Percentiles rank a stretch among this genome's conserved stretches.
These are phyloP conservation scores for Anthonomus grandis DNA, from an alignment of 1,140 invertebrate genomes.

Conservation along the genomic window DNA sequence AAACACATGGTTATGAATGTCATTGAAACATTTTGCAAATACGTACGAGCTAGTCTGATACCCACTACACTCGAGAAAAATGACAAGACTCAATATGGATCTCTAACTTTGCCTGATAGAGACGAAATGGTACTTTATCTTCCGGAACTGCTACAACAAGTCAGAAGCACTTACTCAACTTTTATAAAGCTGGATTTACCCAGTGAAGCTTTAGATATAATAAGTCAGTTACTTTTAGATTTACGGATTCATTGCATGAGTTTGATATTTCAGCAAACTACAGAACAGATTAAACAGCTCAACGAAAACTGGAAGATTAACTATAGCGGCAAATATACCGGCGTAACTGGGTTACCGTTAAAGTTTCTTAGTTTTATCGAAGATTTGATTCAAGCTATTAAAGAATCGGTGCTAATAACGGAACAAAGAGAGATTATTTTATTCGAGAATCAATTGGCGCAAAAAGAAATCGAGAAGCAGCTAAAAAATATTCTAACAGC, in stretches of 20 bases:
- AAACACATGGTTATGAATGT: slow-evolving; percentile 68
- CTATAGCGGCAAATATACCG: slow-evolving; percentile 74
- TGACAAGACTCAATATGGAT: slow-evolving; percentile 45
- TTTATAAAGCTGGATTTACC: slow-evolving; percentile 75
- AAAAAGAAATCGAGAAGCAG: slow-evolving; percentile 63
- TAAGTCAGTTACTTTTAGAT: slow-evolving; percentile 83
- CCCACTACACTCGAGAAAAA: slow-evolving; percentile 55
- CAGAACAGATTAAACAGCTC: slow-evolving; percentile 74
- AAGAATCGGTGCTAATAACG: slow-evolving; percentile 76
- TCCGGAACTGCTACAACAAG: slow-evolving; percentile 71
- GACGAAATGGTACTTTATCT: slow-evolving; percentile 68
- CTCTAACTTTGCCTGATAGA: slow-evolving; percentile 50
- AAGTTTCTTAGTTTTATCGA: slow-evolving; percentile 78
- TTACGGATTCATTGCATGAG: slow-evolving; percentile 84
- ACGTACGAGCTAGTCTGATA: slow-evolving; percentile 63
- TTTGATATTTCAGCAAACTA: slow-evolving; percentile 79
- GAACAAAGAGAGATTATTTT: slow-evolving; percentile 68
- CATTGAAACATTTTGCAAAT: slow-evolving; percentile 63
- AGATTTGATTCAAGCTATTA: slow-evolving; percentile 77
- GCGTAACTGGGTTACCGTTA: slow-evolving; percentile 81
- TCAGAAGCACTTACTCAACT: slow-evolving; percentile 65
- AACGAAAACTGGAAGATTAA: slow-evolving; percentile 88
- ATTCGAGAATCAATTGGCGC: slow-evolving; percentile 61
- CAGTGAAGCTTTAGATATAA: slow-evolving; percentile 74
- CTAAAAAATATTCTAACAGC: slow-evolving; percentile 70